Conservation (phyloP, 2,113 vertebrate species). For the Clarias gariepinus region DNA sequence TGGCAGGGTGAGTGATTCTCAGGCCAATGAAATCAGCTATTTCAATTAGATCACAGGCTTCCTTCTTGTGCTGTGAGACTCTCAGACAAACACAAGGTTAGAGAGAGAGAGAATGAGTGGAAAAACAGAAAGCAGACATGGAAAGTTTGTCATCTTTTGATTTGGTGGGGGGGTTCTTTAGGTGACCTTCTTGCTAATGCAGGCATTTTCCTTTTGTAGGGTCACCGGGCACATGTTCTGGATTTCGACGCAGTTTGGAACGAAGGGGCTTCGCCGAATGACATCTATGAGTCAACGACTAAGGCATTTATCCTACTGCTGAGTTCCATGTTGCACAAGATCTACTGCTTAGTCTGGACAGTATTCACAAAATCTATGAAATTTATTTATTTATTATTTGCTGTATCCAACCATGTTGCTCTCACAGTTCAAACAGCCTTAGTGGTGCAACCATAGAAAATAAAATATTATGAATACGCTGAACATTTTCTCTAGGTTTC, state of each 20-base stretch:
- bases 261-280: conserved; percentile 55
- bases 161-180: too few species aligned
- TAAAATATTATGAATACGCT: not conserved
- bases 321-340: conserved; percentile 6
- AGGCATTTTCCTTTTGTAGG: conserved; percentile 41
- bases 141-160: not conserved
- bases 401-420: not conserved
- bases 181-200: not conserved
- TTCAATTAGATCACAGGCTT: conserved; percentile 17
- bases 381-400: not conserved
- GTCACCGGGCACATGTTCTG: conserved; percentile 55
- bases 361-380: not conserved
- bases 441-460: not conserved
- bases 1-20: conserved; percentile 53
- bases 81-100: not conserved
- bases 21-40: conserved; percentile 23
- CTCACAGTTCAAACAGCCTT: not conserved
- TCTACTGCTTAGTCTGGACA: not conserved
- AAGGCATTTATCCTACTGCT: conserved; percentile 49
- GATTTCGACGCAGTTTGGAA: conserved; percentile 59
- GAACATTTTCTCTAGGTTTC: not conserved
- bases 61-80: not conserved
- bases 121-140: not conserved
- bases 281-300: conserved; percentile 61
- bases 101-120: not conserved